These are phyloP conservation scores for Antigone vipio DNA, from an alignment of 2,113 vertebrate genomes.

Conservation along the genomic window DNA sequence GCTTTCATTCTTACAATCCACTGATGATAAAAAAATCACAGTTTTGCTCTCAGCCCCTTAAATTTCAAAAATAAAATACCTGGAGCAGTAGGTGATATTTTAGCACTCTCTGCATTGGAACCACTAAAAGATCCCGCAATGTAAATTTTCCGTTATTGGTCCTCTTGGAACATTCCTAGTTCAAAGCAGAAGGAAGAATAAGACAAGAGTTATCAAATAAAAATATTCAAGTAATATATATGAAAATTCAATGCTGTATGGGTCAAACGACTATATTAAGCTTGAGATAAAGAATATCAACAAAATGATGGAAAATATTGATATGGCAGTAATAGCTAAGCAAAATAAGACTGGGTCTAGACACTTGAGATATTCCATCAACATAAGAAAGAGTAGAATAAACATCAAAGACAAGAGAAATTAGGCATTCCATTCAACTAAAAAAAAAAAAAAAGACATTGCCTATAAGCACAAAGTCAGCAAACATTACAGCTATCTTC, in stretches of 20 bases:
- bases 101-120: conserved; percentile 96
- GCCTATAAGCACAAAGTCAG: not conserved
- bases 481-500: not conserved
- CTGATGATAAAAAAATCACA: not conserved
- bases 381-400: not conserved
- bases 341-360: not conserved
- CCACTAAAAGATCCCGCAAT: conserved; percentile 91
- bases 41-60: not conserved
- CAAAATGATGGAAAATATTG: not conserved
- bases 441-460: not conserved
- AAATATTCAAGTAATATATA: not conserved
- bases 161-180: conserved; percentile 91
- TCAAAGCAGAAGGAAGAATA: not conserved
- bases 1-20: not conserved
- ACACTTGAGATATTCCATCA: not conserved
- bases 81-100: conserved; percentile 96
- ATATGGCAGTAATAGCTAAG: not conserved
- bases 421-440: not conserved
- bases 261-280: not conserved
- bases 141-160: conserved; percentile 98
- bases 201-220: not conserved
- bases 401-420: not conserved
- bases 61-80: conserved; percentile 71
- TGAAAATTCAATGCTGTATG: not conserved
- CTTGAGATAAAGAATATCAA: not conserved